These are phyloP conservation scores for Synanthedon vespiformis DNA, from an alignment of 2,888 invertebrate genomes.

Conservation along the genomic window DNA sequence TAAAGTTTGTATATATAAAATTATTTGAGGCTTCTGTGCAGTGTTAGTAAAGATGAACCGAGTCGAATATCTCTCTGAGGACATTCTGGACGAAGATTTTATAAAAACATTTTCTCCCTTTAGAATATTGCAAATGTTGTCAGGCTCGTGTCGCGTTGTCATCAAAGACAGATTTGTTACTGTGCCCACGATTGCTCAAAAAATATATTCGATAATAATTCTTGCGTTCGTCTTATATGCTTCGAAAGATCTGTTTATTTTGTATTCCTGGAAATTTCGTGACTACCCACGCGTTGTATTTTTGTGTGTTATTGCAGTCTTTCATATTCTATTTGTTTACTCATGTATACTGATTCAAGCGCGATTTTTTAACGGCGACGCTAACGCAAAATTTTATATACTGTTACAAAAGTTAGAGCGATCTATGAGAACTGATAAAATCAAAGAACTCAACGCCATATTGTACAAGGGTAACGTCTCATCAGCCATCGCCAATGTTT, in stretches of 20 bases:
- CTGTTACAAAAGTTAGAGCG: constrained; percentile 37
- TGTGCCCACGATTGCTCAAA: constrained; percentile 29
- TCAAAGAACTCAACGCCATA: no score
- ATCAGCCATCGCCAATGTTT: no score
- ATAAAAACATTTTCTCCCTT: constrained; percentile 21
- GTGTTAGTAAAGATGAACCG: constrained; percentile 1
- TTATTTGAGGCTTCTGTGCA: no score
- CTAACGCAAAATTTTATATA: constrained; percentile 29
- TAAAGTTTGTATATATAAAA: no score
- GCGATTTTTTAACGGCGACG: constrained; percentile 28
- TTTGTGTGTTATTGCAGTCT: background rate
- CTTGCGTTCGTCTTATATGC: background rate
- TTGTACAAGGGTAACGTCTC: no score
- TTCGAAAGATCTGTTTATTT: background rate
- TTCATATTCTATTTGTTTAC: background rate
- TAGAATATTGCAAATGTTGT: constrained; percentile 21
- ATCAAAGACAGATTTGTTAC: constrained; percentile 29
- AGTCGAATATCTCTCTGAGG: constrained; percentile 31
- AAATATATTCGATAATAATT: constrained; percentile 16
- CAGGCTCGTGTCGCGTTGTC: constrained; percentile 33
- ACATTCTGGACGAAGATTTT: constrained; percentile 33
- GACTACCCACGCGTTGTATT: background rate
- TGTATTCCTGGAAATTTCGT: background rate
- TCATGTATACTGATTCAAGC: constrained; percentile 17
- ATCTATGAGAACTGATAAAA: constrained; percentile 8